Base-by-base conservation (phyloP, 2,888 invertebrate species). In the Crematogaster levior region DNA sequence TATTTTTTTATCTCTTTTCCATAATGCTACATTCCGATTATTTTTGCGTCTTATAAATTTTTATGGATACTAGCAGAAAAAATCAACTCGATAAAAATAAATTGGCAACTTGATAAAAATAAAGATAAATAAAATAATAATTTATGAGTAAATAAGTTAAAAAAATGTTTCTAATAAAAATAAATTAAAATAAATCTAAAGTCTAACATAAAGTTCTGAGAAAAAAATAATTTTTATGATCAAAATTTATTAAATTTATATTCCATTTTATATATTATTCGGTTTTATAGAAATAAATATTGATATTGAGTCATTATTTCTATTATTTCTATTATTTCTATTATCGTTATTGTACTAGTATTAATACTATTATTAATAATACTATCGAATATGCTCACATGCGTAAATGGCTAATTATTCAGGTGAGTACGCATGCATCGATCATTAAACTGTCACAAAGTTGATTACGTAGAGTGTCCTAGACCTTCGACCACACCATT, bases 401-500 rank as follows among this genome's bases (percentile, higher is more conserved):
- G 53, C 53, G 53, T 12, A 30, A 40, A n/a, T 34, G 68, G 66
- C 53, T 77, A 77, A 79, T 79, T 79, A 56, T 12, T 21, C 43
- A 21, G 18, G 9, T 18, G 30, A 68, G 27, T 56, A 30, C 53
- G 34, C 74, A 48, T 37, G 63, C 77, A 70, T 79, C 77, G 70
- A 79, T 70, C 77, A 70, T 79, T 79, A 79, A 70, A 79, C 70
- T 77, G 43, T 79, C 56, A 70, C 77, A 79, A 79, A 79, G 70
- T 79, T 56, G 56, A 79, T 79, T 79, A 79, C n/a, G 21, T 70
- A 56, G 30, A 70, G 56, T 91, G 91, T 89, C 91, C 91, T 91
- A 89, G 91, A 91, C 90, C 91, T 91, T 92, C 85, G 83, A 77
- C 21, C 83, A 53, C 83, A 84, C 83, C 85, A 86, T 86, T 86